Evolutionary conservation across 2,797 vertebrate species (phyloP).

Genomic region (Cynopterus sphinx): DNA sequence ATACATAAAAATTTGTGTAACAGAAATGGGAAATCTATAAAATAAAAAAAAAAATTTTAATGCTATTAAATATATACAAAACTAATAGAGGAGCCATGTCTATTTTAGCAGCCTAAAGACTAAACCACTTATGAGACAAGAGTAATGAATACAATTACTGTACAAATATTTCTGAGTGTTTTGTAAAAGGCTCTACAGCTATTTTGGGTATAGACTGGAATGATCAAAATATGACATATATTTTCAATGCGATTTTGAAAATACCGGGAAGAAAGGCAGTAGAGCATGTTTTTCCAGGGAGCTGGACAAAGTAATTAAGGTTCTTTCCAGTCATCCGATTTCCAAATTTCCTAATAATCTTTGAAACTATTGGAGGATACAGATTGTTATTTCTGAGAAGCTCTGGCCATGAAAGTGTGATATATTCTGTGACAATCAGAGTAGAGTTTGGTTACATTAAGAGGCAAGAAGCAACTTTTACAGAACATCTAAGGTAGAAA

Average conservation of each 20-base stretch:
- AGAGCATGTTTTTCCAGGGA: background rate
- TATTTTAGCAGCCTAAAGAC: slow-evolving; percentile 27
- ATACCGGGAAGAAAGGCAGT: background rate
- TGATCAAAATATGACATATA: background rate
- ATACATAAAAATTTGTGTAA: slow-evolving; percentile 54
- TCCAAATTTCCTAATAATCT: slow-evolving; percentile 9
- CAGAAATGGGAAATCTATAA: background rate
- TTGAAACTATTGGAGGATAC: background rate
- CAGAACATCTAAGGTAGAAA: slow-evolving; percentile 16
- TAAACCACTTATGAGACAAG: slow-evolving; percentile 60
- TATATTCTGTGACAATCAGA: background rate
- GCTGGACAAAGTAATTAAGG: background rate
- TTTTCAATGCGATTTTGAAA: background rate
- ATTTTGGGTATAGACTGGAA: background rate
- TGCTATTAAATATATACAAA: slow-evolving; percentile 10
- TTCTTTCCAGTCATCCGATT: background rate
- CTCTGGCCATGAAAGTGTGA: background rate
- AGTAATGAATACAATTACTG: background rate
- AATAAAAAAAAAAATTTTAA: background rate
- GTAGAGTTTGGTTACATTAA: background rate
- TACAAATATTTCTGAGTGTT: background rate
- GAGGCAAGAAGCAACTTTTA: slow-evolving; percentile 33
- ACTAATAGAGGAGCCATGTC: slow-evolving; percentile 18
- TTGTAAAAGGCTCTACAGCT: background rate
- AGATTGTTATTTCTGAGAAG: background rate